Evolutionary conservation across 2,797 vertebrate species (phyloP).

Genomic region (Cyclura pinguis): DNA sequence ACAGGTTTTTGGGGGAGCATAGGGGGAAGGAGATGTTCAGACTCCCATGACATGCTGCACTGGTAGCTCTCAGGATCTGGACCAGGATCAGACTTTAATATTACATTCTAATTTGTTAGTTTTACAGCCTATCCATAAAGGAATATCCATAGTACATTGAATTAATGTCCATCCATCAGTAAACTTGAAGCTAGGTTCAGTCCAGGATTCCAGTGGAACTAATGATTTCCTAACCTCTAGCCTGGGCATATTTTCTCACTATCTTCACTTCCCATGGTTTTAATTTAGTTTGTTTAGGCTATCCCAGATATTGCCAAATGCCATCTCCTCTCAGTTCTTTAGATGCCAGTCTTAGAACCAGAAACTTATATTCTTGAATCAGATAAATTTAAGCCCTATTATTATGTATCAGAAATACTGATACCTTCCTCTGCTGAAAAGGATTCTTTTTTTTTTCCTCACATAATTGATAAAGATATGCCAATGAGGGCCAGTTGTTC

Average conservation of each 20-base stretch:
- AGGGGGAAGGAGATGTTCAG: neutral
- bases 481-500: neutral
- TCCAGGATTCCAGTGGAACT: too few relatives aligned
- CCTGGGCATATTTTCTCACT: neutral
- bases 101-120: conserved; percentile 84
- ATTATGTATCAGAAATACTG: neutral
- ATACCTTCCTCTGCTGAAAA: neutral
- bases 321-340: neutral
- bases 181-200: neutral
- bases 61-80: neutral
- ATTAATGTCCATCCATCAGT: conserved; percentile 62
- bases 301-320: neutral
- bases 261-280: neutral
- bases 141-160: conserved; percentile 37
- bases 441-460: neutral
- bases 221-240: too few relatives aligned
- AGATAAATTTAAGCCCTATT: neutral
- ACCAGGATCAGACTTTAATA: conserved; percentile 65
- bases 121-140: conserved; percentile 35
- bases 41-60: too few relatives aligned
- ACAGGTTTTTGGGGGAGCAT: neutral
- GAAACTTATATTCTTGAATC: neutral
- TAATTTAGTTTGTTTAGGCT: neutral
- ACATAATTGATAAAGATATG: neutral
- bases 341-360: neutral